phyloP scores from a whole-genome alignment of 2,888 invertebrate species.

The Pterobdella sp. region DNA sequence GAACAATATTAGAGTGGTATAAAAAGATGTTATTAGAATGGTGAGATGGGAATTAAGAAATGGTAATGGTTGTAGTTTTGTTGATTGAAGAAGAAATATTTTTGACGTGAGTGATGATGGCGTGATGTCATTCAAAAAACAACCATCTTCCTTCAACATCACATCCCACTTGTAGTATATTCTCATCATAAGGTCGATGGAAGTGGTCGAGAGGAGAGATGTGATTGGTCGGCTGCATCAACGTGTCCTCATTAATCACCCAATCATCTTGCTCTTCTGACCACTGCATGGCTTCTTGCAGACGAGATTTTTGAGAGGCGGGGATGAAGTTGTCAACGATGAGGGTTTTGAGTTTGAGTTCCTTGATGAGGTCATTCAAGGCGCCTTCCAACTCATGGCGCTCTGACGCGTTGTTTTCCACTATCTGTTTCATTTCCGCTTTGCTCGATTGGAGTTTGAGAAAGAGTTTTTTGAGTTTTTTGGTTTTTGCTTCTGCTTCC shows the following conservation, averaged over 20 bases:
- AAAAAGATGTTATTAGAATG: no score
- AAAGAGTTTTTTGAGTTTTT: constrained; percentile 81
- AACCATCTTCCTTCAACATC: constrained; percentile 1
- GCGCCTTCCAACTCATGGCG: constrained; percentile 82
- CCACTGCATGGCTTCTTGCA: constrained; percentile 66
- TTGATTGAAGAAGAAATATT: no score
- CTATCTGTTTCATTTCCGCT: constrained; percentile 71
- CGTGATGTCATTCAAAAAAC: no score
- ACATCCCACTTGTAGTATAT: not conserved
- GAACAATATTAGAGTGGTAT: no score
- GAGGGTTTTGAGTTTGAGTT: constrained; percentile 73
- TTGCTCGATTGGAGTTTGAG: constrained; percentile 68
- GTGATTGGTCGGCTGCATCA: not conserved
- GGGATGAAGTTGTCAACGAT: constrained; percentile 53
- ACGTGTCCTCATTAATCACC: constrained; percentile 50
- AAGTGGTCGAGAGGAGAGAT: not conserved
- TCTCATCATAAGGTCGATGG: not conserved
- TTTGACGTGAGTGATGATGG: no score
- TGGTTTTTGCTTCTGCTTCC: constrained; percentile 91
- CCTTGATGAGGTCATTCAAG: constrained; percentile 78
- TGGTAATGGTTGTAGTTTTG: no score
- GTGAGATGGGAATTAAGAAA: no score
- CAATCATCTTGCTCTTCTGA: constrained; percentile 77
- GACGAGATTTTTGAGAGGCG: constrained; percentile 65
- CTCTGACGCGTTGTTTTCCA: constrained; percentile 81